Evolutionary conservation across 2,113 vertebrate species (phyloP).

Genomic region (Hemibagrus wyckioides): DNA sequence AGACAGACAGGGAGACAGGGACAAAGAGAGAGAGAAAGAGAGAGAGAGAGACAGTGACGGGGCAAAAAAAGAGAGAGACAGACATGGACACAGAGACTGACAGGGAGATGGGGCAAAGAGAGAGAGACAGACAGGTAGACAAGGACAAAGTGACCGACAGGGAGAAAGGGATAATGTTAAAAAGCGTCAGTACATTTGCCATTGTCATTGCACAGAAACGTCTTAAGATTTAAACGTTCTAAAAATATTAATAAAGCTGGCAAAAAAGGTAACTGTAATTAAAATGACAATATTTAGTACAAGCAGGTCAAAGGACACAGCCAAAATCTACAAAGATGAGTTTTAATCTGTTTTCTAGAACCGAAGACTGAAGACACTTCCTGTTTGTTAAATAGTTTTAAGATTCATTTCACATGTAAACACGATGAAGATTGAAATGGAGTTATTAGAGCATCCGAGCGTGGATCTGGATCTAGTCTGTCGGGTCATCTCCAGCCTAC

Average conservation of each 20-base stretch:
- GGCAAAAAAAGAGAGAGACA: too few relatives aligned
- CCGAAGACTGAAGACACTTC: too few relatives aligned
- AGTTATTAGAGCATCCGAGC: background rate
- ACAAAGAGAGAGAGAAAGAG: too few relatives aligned
- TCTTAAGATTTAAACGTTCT: background rate
- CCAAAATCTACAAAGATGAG: background rate
- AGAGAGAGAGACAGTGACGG: too few relatives aligned
- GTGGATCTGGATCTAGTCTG: background rate
- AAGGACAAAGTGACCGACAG: too few relatives aligned
- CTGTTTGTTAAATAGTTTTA: background rate
- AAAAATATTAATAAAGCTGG: background rate
- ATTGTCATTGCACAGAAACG: too few relatives aligned
- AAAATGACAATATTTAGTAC: background rate
- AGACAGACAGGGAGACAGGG: too few relatives aligned
- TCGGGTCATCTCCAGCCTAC: slow-evolving; percentile 1
- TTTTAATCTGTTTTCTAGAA: background rate
- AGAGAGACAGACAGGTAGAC: too few relatives aligned
- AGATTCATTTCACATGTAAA: background rate
- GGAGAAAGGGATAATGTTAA: too few relatives aligned
- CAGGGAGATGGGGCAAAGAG: too few relatives aligned
- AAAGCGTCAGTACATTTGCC: too few relatives aligned
- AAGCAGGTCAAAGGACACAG: background rate
- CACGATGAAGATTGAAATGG: background rate
- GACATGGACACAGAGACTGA: too few relatives aligned
- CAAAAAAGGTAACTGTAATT: background rate